Percentiles rank a stretch among this genome's conserved stretches.
These are phyloP conservation scores for Passer domesticus DNA, from an alignment of 2,113 vertebrate genomes.

Conservation along the genomic window DNA sequence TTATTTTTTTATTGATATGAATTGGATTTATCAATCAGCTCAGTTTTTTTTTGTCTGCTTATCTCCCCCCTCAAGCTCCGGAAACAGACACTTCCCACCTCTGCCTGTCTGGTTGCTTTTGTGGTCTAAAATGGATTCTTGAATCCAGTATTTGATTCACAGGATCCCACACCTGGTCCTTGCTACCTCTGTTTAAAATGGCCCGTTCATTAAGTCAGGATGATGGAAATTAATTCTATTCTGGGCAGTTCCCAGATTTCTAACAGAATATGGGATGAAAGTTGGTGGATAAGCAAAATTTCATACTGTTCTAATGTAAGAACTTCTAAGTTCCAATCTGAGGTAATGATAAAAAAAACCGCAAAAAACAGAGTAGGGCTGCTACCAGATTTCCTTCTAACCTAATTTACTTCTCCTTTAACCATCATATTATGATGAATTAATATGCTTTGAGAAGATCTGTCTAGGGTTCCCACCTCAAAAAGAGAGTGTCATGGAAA, in stretches of 20 bases:
- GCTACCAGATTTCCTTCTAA: not conserved
- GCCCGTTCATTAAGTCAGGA: not conserved
- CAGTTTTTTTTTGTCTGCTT: not conserved
- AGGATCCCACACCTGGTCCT: not conserved
- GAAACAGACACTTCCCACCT: not conserved
- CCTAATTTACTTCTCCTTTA: not conserved
- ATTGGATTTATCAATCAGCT: not conserved
- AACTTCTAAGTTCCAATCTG: not conserved
- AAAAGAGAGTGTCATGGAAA: not conserved
- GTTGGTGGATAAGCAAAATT: not conserved
- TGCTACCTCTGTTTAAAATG: not conserved
- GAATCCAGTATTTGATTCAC: not conserved
- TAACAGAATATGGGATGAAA: not conserved
- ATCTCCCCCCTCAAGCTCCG: fast-evolving
- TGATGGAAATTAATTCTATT: not conserved
- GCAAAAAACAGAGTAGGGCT: not conserved
- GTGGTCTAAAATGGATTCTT: not conserved
- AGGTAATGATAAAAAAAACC: not conserved
- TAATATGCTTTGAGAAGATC: not conserved
- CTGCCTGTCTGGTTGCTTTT: not conserved
- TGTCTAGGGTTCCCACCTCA: not conserved
- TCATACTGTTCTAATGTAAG: not conserved
- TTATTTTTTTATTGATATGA: not conserved
- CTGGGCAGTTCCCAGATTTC: not conserved
- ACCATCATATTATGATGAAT: fast-evolving